Conservation (phyloP, 1,140 invertebrate genomes). For the Bombus waltoni region DNA sequence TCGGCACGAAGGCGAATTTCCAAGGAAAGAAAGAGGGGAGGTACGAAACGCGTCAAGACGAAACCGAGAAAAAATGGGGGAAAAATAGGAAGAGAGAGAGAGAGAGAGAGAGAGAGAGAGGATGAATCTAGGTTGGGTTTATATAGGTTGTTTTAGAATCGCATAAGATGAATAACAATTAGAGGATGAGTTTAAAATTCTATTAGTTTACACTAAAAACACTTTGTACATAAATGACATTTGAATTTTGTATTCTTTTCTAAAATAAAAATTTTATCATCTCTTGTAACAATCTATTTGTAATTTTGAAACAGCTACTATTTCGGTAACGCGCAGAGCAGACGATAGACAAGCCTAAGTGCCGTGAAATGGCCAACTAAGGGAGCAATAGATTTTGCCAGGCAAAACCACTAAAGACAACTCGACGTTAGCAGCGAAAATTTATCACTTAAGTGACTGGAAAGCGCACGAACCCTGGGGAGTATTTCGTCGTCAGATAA, state of each 20-base stretch:
- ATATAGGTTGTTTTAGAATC: background rate
- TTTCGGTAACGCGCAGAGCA: background rate
- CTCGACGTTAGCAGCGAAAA: constrained; percentile 65
- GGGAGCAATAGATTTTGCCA: constrained; percentile 67
- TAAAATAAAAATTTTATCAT: background rate
- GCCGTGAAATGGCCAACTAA: constrained; percentile 53
- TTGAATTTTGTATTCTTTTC: background rate
- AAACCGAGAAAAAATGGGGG: background rate
- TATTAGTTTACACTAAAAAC: too few relatives aligned
- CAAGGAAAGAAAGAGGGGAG: background rate
- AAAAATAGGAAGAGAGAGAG: too few relatives aligned
- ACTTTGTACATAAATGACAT: too few relatives aligned
- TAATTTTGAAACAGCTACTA: background rate
- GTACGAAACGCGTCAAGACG: background rate
- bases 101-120: background rate
- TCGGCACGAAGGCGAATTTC: constrained; percentile 8
- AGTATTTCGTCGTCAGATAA: constrained; percentile 43
- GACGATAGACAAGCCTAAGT: constrained; percentile 53
- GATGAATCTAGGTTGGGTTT: background rate
- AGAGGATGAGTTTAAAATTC: too few relatives aligned
- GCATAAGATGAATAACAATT: background rate
- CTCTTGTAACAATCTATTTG: background rate
- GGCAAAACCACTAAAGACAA: constrained; percentile 75
- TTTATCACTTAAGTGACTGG: constrained; percentile 72
- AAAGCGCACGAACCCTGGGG: constrained; percentile 20